These are phyloP conservation scores for Hirtodrosophila cameraria DNA, from an alignment of 2,888 invertebrate species.

Conservation along the genomic window DNA sequence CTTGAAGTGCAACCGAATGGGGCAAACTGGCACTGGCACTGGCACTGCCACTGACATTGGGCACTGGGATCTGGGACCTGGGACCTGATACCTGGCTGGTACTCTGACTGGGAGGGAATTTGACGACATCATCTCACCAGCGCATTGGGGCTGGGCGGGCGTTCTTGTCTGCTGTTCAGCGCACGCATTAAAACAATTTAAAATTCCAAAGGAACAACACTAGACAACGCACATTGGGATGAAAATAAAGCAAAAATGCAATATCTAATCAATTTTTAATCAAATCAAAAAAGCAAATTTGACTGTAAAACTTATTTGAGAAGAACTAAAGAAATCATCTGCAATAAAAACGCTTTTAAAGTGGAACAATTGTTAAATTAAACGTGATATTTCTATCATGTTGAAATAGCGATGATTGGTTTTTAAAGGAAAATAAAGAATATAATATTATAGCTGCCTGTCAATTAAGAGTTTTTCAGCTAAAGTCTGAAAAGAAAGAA, in stretches of 20 bases:
- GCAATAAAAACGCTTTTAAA: no score
- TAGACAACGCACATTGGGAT: constrained; percentile 11
- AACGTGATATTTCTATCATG: no score
- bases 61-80: neutral
- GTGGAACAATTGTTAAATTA: no score
- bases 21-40: constrained; percentile 3
- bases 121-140: constrained; percentile 65
- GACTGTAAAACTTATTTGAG: no score
- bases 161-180: constrained; percentile 44
- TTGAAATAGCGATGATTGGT: no score
- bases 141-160: constrained; percentile 34
- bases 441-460: no score
- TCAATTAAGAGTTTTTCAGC: no score
- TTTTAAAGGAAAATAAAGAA: no score
- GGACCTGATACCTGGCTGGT: constrained; percentile 2
- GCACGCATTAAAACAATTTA: constrained; percentile 75
- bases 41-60: no score
- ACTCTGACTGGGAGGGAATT: constrained; percentile 35
- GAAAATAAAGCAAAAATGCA: neutral
- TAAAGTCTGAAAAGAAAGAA: no score
- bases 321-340: no score
- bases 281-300: no score
- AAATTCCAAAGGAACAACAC: constrained; percentile 64
- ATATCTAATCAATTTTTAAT: neutral
- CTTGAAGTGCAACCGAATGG: constrained; percentile 53